Percentiles rank a stretch among this genome's conserved stretches.
These are phyloP conservation scores for Drosophila pseudotalamancana DNA, from an alignment of 2,888 invertebrate species.

Conservation along the genomic window DNA sequence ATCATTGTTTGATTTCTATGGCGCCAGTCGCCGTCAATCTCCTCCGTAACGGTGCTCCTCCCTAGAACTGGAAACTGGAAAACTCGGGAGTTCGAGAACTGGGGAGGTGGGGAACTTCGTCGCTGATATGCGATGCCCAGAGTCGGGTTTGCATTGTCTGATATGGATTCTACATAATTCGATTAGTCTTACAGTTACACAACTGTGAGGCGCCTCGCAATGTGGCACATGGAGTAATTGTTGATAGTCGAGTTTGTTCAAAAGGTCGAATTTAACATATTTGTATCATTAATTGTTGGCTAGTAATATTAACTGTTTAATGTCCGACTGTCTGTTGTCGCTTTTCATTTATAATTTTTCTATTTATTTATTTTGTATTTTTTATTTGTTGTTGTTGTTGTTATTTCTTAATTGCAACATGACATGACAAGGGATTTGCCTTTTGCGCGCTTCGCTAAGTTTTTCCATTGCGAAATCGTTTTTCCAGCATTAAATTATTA, in stretches of 20 bases:
- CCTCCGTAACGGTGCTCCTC: conserved; percentile 9
- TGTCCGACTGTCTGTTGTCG: conserved; percentile 24
- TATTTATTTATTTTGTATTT: conserved; percentile 24
- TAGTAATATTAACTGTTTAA: conserved; percentile 17
- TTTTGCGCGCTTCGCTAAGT: conserved; percentile 54
- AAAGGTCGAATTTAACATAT: conserved; percentile 25
- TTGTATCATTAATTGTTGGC: conserved; percentile 35
- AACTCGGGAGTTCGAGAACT: conserved; percentile 1
- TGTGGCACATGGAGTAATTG: conserved; percentile 21
- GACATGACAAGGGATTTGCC: conserved; percentile 75
- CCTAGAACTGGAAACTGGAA: conserved; percentile 21
- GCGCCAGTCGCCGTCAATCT: conserved; percentile 51
- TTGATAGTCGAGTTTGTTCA: conserved; percentile 4
- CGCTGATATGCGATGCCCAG: conserved; percentile 18
- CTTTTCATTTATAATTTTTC: conserved; percentile 47
- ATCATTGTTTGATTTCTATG: conserved; percentile 56
- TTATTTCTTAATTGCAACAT: conserved; percentile 64
- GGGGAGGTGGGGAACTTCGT: neutral
- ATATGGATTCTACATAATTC: conserved; percentile 45
- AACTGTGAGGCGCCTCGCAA: conserved; percentile 20
- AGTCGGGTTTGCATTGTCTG: conserved; percentile 37
- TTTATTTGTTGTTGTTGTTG: neutral
- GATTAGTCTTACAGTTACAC: conserved; percentile 46
- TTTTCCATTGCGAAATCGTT: conserved; percentile 66
- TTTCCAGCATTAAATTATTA: conserved; percentile 71